Base-by-base conservation (phyloP, 2,113 vertebrate species). In the Boulengeromyrus knoepffleri region DNA sequence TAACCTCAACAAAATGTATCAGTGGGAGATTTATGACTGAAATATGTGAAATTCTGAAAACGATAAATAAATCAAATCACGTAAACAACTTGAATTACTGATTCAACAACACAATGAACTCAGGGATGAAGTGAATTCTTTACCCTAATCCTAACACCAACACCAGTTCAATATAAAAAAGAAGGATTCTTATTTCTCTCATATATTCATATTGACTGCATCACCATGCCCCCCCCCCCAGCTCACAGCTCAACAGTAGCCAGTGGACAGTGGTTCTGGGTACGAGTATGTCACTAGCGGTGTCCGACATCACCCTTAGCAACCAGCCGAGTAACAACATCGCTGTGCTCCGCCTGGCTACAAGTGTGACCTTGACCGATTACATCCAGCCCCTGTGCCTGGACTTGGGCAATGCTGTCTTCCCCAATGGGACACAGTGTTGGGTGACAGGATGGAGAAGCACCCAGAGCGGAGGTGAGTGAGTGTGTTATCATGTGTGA, bases 371-470 rank as follows among this genome's bases (percentile, higher is more conserved):
- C 1, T 87, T 93, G 17, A 89, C 85, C 19, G 2, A 27, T n/a
- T 27, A 9, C 58, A 66, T 66, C 62, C 62, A 66, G 62, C 62
- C 62, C 9, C 0, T 94, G 77, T 94, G 93, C 45, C 74, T 93
- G 88, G 92, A 90, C 88, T 2, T 21, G 39, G 89, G 21, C 10
- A 56, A 9, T 2, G 19, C 0, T 13, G 50, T 0, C 17, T 85
- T 92, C 13, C 9, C 0, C 6, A 5, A 4, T 10, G 90, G 90
- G 36, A 52, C 92, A 84, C 83, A 90, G 39, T 94, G 93, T 85
- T 94, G 92, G 92, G 89, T 66, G 15, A 74, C 91, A 86, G 93
- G 93, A 84, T 94, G 92, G 93, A 90, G 91, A 39, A 52, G 89
- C 31, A 89, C 77, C 1, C 58, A 88, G 86, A 70, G 90, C 10